Evolutionary conservation across 1,140 invertebrate genomes (phyloP).

Genomic region (Drosophila equinoxialis): DNA sequence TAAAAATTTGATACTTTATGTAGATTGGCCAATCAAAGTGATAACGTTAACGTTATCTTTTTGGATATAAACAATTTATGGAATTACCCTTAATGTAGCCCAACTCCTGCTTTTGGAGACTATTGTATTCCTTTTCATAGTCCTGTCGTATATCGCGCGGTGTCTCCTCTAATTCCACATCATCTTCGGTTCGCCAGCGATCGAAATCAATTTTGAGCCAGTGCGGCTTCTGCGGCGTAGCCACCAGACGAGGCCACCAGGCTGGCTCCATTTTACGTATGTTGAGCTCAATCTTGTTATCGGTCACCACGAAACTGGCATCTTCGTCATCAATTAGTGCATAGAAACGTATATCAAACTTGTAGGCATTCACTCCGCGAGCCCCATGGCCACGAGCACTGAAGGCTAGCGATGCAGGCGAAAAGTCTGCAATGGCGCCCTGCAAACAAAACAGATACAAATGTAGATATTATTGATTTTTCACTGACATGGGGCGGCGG

Average conservation of each 20-base stretch:
- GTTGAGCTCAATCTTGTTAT: slow-evolving; percentile 90
- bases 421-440: slow-evolving; percentile 83
- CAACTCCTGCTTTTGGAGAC: slow-evolving; percentile 90
- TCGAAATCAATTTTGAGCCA: slow-evolving; percentile 97
- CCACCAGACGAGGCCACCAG: slow-evolving; percentile 93
- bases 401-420: slow-evolving; percentile 86
- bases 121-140: slow-evolving; percentile 90
- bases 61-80: neutral
- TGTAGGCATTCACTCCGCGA: slow-evolving; percentile 88
- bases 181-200: slow-evolving; percentile 89
- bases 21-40: no score
- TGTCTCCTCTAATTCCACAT: slow-evolving; percentile 86
- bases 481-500: slow-evolving; percentile 9
- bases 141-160: slow-evolving; percentile 88
- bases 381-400: slow-evolving; percentile 88
- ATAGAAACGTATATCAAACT: slow-evolving; percentile 89
- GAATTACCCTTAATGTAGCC: slow-evolving; percentile 89
- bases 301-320: slow-evolving; percentile 85
- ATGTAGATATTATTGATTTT: slow-evolving; percentile 62
- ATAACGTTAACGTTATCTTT: no score
- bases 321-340: slow-evolving; percentile 87
- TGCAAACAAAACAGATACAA: slow-evolving; percentile 28
- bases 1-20: neutral
- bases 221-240: slow-evolving; percentile 90
- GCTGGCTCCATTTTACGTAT: slow-evolving; percentile 88